Percentiles rank a stretch among this genome's conserved stretches.
Conservation (phyloP, 1,140 invertebrate species). For the Drosophila aff. region DNA sequence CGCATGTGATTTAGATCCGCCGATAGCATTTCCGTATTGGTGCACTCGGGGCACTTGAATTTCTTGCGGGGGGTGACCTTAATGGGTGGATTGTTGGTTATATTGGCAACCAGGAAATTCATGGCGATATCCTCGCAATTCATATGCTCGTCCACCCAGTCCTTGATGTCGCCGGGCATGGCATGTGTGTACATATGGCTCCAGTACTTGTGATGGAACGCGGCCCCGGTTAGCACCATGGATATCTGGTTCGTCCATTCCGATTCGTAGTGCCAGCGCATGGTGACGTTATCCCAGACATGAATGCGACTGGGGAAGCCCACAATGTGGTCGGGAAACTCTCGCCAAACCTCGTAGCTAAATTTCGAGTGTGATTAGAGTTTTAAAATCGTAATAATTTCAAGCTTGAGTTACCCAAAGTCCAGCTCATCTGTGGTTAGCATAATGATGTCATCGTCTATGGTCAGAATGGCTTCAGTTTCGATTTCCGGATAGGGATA, state of each 20-base stretch:
- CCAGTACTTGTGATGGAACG: constrained; percentile 97
- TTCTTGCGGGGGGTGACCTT: constrained; percentile 99
- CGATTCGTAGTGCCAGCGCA: constrained; percentile 95
- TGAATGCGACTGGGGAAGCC: constrained; percentile 96
- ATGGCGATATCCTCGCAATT: constrained; percentile 98
- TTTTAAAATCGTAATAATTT: not conserved
- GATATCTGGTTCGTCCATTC: constrained; percentile 98
- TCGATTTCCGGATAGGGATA: constrained; percentile 97
- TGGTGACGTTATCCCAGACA: constrained; percentile 94
- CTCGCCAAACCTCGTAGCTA: constrained; percentile 94
- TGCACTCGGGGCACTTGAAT: constrained; percentile 98
- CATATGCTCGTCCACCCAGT: constrained; percentile 96
- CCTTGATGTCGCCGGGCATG: constrained; percentile 92
- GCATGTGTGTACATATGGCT: constrained; percentile 94
- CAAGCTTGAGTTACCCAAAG: constrained; percentile 89
- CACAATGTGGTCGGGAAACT: constrained; percentile 96
- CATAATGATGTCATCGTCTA: constrained; percentile 98
- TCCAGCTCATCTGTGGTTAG: constrained; percentile 96
- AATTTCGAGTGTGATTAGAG: constrained; percentile 17
- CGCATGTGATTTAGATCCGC: constrained; percentile 97
- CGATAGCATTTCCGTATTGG: constrained; percentile 97
- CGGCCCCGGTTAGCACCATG: constrained; percentile 97
- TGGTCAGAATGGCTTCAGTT: constrained; percentile 95
- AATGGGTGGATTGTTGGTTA: constrained; percentile 96
- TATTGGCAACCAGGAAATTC: constrained; percentile 96